These are phyloP conservation scores for Agrilus cyanescens DNA, from an alignment of 2,888 invertebrate species.

Conservation along the genomic window DNA sequence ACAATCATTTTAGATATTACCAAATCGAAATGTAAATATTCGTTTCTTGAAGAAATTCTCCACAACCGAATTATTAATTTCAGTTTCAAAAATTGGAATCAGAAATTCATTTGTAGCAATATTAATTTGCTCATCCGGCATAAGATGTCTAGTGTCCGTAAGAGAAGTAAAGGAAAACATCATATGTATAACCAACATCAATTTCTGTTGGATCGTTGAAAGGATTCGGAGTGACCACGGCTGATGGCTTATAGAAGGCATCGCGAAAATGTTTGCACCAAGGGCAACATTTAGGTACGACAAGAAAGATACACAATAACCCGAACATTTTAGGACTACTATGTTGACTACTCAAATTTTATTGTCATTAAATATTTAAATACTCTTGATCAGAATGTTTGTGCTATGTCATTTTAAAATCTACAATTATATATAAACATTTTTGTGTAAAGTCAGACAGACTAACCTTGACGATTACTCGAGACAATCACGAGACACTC, in stretches of 20 bases:
- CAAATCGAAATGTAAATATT: constrained; percentile 20
- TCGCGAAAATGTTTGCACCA: constrained; percentile 20
- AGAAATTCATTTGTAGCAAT: constrained; percentile 12
- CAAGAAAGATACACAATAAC: too few species aligned
- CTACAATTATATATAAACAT: too few species aligned
- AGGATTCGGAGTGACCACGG: constrained; percentile 27
- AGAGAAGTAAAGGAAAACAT: background rate
- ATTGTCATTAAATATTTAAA: too few species aligned
- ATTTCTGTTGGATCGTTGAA: constrained; percentile 27
- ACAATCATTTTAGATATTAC: constrained; percentile 18
- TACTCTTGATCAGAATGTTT: too few species aligned
- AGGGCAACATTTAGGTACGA: too few species aligned
- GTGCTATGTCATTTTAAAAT: too few species aligned
- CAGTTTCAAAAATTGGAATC: constrained; percentile 11
- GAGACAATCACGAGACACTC: too few species aligned
- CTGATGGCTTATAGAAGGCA: constrained; percentile 25
- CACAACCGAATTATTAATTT: constrained; percentile 16
- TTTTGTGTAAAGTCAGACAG: too few species aligned
- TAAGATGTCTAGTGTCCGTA: constrained; percentile 11
- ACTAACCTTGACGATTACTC: too few species aligned
- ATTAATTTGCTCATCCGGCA: constrained; percentile 13
- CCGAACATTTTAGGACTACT: too few species aligned
- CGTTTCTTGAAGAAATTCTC: constrained; percentile 18
- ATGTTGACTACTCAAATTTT: too few species aligned
- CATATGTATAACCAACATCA: constrained; percentile 18